Evolutionary conservation across 2,113 vertebrate species (phyloP).

Genomic region (Nannospalax galili): DNA sequence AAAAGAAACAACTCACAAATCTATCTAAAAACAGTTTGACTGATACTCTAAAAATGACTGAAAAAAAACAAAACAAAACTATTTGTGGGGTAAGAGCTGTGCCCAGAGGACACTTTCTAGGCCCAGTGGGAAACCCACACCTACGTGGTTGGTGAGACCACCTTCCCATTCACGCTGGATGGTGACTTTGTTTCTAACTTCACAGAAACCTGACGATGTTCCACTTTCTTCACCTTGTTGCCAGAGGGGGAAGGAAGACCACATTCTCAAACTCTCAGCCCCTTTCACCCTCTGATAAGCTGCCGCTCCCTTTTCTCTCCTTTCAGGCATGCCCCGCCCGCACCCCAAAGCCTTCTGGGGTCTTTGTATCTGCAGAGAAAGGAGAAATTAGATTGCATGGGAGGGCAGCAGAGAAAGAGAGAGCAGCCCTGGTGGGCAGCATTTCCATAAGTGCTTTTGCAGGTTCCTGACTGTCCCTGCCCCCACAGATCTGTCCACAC

Average conservation of each 20-base stretch:
- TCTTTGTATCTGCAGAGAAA: not conserved
- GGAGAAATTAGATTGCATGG: not conserved
- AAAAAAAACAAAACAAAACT: slow-evolving; percentile 32
- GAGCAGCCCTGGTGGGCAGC: not conserved
- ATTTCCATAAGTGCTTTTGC: not conserved
- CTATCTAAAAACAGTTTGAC: slow-evolving; percentile 43
- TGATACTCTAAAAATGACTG: slow-evolving; percentile 32
- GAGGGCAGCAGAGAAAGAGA: not conserved
- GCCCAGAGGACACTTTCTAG: not conserved
- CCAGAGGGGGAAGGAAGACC: not conserved
- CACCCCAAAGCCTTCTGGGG: not conserved
- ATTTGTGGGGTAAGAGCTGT: not conserved
- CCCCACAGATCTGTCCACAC: not conserved
- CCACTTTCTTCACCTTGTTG: not conserved
- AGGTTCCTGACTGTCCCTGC: not conserved
- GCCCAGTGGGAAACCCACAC: not conserved
- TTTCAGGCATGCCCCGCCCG: not conserved
- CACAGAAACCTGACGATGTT: not conserved
- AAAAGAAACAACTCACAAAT: slow-evolving; percentile 39
- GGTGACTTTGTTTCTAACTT: slow-evolving; percentile 47
- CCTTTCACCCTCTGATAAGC: not conserved
- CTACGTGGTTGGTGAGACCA: not conserved
- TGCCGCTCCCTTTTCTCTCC: not conserved
- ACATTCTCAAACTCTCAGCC: not conserved
- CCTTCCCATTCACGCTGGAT: not conserved